A percentile compares a stretch with the other conserved stretches of the same genome.
These are phyloP conservation scores for Drosophila arawakana DNA, from an alignment of 1,140 invertebrate species.

Conservation along the genomic window DNA sequence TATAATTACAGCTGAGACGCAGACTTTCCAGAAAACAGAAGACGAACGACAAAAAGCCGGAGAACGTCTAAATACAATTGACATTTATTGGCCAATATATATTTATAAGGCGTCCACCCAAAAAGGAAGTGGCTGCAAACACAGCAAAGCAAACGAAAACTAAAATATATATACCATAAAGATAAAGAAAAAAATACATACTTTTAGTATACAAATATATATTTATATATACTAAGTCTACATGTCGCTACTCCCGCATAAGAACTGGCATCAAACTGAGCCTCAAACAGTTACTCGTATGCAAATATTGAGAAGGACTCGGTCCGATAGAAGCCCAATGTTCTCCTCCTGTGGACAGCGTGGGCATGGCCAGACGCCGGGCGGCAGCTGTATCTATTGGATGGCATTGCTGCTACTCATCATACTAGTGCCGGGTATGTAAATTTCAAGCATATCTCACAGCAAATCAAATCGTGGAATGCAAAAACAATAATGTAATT, in stretches of 20 bases:
- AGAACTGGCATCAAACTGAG: conserved; percentile 21
- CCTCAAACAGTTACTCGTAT: conserved; percentile 42
- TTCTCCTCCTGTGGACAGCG: conserved; percentile 28
- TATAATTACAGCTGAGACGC: conserved; percentile 56
- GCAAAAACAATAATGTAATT: conserved; percentile 6
- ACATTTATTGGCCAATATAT: conserved; percentile 81
- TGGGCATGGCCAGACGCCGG: conserved; percentile 46
- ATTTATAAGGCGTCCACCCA: conserved; percentile 61
- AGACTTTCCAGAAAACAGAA: conserved; percentile 11
- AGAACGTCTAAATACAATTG: conserved; percentile 64
- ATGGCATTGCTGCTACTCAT: conserved; percentile 51
- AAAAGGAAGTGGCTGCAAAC: conserved; percentile 43
- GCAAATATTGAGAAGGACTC: conserved; percentile 61
- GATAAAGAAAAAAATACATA: conserved; percentile 22
- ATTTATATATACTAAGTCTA: conserved; percentile 29
- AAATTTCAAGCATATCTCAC: conserved; percentile 24
- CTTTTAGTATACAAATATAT: conserved; percentile 17
- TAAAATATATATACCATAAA: conserved; percentile 13
- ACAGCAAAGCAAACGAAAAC: conserved; percentile 16
- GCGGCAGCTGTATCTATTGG: conserved; percentile 53
- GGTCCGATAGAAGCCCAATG: conserved; percentile 19
- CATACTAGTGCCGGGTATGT: conserved; percentile 73
- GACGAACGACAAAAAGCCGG: conserved; percentile 1
- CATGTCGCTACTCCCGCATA: conserved; percentile 52
- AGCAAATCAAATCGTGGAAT: conserved; percentile 13